Evolutionary conservation across 2,113 vertebrate species (phyloP).

Genomic region (Noturus placidus): DNA sequence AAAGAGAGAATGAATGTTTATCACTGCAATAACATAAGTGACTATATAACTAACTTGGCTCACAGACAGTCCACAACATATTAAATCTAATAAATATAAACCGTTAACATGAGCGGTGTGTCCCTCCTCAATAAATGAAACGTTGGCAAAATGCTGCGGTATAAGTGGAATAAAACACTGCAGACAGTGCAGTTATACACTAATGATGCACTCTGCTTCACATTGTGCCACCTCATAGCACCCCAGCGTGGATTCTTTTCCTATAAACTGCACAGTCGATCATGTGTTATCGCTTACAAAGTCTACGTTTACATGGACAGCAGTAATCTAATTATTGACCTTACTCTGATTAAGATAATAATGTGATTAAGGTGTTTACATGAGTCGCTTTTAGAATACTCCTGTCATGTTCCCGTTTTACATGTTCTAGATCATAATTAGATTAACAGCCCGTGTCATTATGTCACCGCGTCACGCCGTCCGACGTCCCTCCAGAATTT

Average conservation of each 20-base stretch:
- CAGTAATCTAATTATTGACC: no score
- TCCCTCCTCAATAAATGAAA: background rate
- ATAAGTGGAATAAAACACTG: background rate
- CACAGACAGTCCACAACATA: background rate
- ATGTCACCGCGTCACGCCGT: no score
- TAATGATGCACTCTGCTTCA: background rate
- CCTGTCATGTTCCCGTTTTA: no score
- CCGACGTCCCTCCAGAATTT: no score
- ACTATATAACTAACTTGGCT: background rate
- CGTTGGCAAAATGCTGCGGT: background rate
- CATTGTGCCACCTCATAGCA: background rate
- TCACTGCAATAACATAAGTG: no score
- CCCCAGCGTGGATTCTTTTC: background rate
- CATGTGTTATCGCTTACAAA: background rate
- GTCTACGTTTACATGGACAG: no score
- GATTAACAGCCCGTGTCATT: no score
- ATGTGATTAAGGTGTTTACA: no score
- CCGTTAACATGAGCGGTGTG: background rate
- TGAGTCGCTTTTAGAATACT: no score
- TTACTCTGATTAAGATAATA: no score
- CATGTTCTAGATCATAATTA: no score
- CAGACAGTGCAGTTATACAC: background rate
- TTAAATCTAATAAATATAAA: background rate
- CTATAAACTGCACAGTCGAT: background rate
- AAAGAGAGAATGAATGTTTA: no score